A percentile compares a stretch with the other conserved stretches of the same genome.
Evolutionary conservation across 2,113 vertebrate genomes (phyloP).

Genomic region (Athene cunicularia): DNA sequence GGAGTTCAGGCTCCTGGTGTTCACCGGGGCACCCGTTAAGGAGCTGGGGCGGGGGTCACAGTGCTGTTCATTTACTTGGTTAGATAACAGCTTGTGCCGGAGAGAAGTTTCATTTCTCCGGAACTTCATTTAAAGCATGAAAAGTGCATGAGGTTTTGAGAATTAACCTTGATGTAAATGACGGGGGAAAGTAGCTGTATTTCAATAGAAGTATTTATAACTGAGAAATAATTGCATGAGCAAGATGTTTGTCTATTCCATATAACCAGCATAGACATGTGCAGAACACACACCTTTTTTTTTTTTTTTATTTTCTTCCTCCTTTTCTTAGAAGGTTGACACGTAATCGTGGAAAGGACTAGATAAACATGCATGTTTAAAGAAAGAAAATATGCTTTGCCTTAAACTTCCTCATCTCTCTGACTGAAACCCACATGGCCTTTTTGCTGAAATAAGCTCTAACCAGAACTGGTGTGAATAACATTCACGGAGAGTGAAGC

Average conservation of each 20-base stretch:
- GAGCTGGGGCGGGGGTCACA: background rate
- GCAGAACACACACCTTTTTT: background rate
- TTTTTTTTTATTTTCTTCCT: background rate
- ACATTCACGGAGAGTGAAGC: background rate
- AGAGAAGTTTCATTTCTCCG: background rate
- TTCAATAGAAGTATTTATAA: background rate
- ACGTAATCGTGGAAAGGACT: background rate
- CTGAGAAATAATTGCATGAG: rapidly evolving
- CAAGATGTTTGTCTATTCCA: background rate
- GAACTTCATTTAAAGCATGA: background rate
- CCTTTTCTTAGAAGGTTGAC: background rate
- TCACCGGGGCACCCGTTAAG: background rate
- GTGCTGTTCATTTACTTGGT: background rate
- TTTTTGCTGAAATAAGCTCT: background rate
- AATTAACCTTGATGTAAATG: background rate
- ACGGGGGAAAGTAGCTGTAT: background rate
- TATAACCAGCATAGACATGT: rapidly evolving
- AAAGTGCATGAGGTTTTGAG: background rate
- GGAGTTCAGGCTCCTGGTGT: background rate
- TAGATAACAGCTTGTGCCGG: background rate
- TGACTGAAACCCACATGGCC: background rate
- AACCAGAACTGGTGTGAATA: background rate
- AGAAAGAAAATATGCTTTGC: background rate
- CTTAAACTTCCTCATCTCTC: background rate
- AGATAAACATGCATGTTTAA: background rate